Base-by-base conservation (phyloP, 2,797 vertebrate genomes). In the Falco berigora region DNA sequence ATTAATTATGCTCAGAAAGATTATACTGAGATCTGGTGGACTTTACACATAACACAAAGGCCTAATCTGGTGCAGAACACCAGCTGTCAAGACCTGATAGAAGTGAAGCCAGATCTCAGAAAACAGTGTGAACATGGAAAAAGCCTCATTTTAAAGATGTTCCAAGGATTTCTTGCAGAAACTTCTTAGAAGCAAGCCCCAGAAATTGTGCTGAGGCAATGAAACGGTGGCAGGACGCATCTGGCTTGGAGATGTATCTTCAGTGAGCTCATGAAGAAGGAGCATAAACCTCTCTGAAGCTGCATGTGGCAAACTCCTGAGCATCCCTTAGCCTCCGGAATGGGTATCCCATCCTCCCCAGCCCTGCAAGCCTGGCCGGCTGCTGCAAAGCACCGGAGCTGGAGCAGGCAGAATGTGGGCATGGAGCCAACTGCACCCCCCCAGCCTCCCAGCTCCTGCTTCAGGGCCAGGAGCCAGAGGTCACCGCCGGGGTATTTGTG, bases 1-100 rank as follows among this genome's bases (percentile, higher is more conserved):
- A 95, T 94, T 92, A 94, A 94, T 92, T 88, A 24, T 32, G 14
- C 49, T 81, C 28, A 2, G 4, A 84, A 94, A 86, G 49, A 62
- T 42, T 78, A 3, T 72, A 87, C 38, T 64, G 86, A 85, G 86
- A 86, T 46, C 36, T 58, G 58, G 12, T 28, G 83, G 73, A 23
- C 88, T 53, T 85, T 20, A 53, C 17, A 12, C 4, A 5, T 14
- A 68, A 16, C 68, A 53, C 4, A 2, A 42, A 44, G 56, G 32
- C 36, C 40, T 55, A 2, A 75, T 36, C 64, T 5, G 42, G 34
- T 22, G 38, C 18, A 86, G 74, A 50, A 62, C 24, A 1, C 27
- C 36, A 49, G 13, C 13, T 5, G 8, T 8, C 42, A 32, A 47
- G 66, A 58, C 32, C 44, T 32, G 5, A 13, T 0, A 15, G 62